These are phyloP conservation scores for Ochotona curzoniae DNA, from an alignment of 2,113 vertebrate genomes.

Conservation along the genomic window DNA sequence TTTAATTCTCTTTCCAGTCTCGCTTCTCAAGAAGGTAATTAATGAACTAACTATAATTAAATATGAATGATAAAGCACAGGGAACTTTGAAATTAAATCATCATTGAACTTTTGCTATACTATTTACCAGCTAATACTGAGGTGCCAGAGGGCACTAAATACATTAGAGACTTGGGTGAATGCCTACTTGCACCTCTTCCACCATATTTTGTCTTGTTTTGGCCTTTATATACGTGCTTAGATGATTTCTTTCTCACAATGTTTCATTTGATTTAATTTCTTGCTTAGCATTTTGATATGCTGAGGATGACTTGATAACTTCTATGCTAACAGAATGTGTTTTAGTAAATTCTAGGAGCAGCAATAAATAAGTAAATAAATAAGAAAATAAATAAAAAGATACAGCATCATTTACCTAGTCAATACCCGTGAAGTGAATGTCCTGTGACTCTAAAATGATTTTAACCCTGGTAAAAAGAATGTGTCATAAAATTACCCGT, in stretches of 20 bases:
- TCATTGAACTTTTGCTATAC: slow-evolving; percentile 48
- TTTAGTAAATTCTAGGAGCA: not conserved
- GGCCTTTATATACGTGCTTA: not conserved
- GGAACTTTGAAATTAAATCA: slow-evolving; percentile 76
- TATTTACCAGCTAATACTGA: not conserved
- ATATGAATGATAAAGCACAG: slow-evolving; percentile 68
- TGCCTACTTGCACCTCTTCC: rapidly evolving
- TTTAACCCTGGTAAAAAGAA: not conserved
- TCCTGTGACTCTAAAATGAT: not conserved
- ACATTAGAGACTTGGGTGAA: not conserved
- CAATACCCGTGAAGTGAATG: not conserved
- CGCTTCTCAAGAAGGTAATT: slow-evolving; percentile 75
- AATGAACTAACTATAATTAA: slow-evolving; percentile 76
- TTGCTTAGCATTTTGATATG: not conserved
- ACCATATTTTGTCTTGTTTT: not conserved
- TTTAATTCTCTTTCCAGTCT: slow-evolving; percentile 73
- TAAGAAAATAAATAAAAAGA: too few relatives aligned
- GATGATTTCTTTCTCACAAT: slow-evolving; percentile 17
- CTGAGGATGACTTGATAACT: not conserved
- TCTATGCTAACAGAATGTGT: not conserved
- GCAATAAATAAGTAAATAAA: not conserved
- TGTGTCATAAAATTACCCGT: not conserved
- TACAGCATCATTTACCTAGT: not conserved
- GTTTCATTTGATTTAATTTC: slow-evolving; percentile 7
- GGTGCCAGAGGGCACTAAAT: not conserved